Conservation (phyloP, 92 coral and sea anemone species). For the Epizoanthus rinbou region DNA sequence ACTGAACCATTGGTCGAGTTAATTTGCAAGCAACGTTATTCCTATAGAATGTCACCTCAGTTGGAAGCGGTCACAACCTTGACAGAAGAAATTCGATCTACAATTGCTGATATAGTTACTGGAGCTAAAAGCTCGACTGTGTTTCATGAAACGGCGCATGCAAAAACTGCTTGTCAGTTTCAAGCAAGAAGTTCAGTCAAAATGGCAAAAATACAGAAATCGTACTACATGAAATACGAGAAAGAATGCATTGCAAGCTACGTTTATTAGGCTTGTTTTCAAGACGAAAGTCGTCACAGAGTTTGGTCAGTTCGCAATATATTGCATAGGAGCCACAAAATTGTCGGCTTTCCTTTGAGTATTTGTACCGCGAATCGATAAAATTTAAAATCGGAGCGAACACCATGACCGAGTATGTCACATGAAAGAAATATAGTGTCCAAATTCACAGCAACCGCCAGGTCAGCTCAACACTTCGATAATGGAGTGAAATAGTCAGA, state of each 20-base stretch:
- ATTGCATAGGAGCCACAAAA: slow-evolving; percentile 67
- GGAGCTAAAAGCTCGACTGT: slow-evolving; percentile 21
- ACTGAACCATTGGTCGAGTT: neutral
- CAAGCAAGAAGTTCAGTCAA: slow-evolving; percentile 17
- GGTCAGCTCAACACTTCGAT: slow-evolving; percentile 6
- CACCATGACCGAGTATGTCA: slow-evolving; percentile 40
- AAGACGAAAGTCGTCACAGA: slow-evolving; percentile 43
- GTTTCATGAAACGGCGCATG: neutral
- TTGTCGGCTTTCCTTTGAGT: slow-evolving; percentile 92
- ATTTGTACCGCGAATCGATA: slow-evolving; percentile 90
- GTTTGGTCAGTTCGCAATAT: slow-evolving; percentile 54
- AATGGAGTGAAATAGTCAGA: slow-evolving; percentile 33
- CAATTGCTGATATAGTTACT: slow-evolving; percentile 33
- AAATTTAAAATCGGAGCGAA: slow-evolving; percentile 72
- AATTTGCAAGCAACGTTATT: neutral
- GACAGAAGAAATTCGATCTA: slow-evolving; percentile 32
- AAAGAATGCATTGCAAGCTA: slow-evolving; percentile 17
- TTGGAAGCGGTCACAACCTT: neutral
- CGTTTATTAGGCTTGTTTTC: slow-evolving; percentile 6
- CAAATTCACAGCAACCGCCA: slow-evolving; percentile 5
- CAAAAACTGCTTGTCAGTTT: slow-evolving; percentile 28
- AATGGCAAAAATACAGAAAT: slow-evolving; percentile 19
- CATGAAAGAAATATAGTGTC: neutral
- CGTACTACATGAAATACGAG: slow-evolving; percentile 11
- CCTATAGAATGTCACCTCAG: neutral